Conservation (phyloP, 2,113 vertebrate species). For the Pseudonaja textilis region DNA sequence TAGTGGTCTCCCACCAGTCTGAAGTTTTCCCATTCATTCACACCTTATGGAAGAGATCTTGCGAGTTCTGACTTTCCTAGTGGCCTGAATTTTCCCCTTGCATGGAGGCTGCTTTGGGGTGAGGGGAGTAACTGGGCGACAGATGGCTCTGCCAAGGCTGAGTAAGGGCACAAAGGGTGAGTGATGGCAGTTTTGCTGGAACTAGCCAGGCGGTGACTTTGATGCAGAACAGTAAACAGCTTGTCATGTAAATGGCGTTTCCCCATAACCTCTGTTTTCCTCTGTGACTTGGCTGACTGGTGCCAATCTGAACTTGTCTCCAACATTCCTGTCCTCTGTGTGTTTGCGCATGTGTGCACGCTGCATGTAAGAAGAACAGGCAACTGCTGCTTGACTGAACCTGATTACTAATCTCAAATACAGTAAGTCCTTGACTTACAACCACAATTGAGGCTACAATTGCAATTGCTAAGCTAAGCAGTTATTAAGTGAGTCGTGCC, state of each 20-base stretch:
- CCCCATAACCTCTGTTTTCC: background rate
- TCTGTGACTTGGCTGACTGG: background rate
- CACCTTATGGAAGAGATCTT: slow-evolving; percentile 13
- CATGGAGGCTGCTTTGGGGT: background rate
- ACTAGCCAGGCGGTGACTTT: background rate
- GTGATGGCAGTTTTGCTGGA: background rate
- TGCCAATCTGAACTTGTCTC: background rate
- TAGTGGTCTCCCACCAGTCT: rapidly evolving
- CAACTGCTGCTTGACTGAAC: background rate
- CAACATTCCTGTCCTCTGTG: background rate
- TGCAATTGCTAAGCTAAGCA: background rate
- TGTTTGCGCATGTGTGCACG: too few relatives aligned
- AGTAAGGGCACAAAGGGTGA: background rate
- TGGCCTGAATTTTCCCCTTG: background rate
- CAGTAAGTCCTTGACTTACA: background rate
- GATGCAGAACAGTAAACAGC: background rate
- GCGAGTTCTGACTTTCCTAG: background rate
- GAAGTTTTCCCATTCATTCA: background rate
- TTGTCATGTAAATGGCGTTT: background rate
- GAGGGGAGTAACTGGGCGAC: background rate
- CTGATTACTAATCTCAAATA: background rate
- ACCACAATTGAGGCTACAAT: background rate
- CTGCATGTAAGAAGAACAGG: background rate
- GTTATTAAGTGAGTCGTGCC: background rate
- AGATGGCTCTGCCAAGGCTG: background rate